Evolutionary conservation across 2,888 invertebrate species (phyloP).

Genomic region (Andrena bucephala): DNA sequence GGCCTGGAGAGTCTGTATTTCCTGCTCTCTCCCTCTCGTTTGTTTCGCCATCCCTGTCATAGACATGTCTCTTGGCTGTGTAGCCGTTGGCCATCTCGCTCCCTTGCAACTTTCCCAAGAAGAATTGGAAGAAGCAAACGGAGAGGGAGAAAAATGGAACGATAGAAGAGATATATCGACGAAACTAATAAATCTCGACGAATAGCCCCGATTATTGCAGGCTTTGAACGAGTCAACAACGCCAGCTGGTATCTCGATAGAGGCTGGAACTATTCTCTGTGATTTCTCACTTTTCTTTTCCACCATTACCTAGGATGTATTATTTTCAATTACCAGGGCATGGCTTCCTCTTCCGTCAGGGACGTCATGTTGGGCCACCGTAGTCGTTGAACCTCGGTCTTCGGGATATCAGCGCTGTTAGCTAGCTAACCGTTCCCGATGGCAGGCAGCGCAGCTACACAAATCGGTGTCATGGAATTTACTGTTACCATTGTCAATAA

Average conservation of each 20-base stretch:
- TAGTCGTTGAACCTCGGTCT: conserved; percentile 6
- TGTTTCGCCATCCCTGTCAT: not conserved
- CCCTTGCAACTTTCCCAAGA: not conserved
- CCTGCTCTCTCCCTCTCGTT: not conserved
- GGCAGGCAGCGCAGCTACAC: conserved; percentile 42
- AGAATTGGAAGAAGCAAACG: conserved; percentile 11
- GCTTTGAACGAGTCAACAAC: conserved; percentile 66
- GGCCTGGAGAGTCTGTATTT: not conserved
- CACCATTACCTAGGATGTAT: conserved; percentile 27
- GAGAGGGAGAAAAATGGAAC: conserved; percentile 46
- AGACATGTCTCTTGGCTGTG: not conserved
- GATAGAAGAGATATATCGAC: conserved; percentile 31
- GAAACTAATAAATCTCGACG: conserved; percentile 65
- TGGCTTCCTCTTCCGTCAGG: conserved; percentile 28
- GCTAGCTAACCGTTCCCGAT: conserved; percentile 56
- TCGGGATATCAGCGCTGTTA: conserved; percentile 40
- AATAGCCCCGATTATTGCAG: conserved; percentile 70
- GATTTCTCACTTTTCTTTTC: not conserved
- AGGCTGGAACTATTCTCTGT: conserved; percentile 41
- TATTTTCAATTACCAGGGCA: conserved; percentile 50
- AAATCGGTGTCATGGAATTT: conserved; percentile 32
- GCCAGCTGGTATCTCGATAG: conserved; percentile 62
- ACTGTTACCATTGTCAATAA: conserved; percentile 8
- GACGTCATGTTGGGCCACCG: conserved; percentile 23
- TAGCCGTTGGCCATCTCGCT: not conserved